Conservation (phyloP, 2,888 invertebrate species). For the Drosophila kanekoi region DNA sequence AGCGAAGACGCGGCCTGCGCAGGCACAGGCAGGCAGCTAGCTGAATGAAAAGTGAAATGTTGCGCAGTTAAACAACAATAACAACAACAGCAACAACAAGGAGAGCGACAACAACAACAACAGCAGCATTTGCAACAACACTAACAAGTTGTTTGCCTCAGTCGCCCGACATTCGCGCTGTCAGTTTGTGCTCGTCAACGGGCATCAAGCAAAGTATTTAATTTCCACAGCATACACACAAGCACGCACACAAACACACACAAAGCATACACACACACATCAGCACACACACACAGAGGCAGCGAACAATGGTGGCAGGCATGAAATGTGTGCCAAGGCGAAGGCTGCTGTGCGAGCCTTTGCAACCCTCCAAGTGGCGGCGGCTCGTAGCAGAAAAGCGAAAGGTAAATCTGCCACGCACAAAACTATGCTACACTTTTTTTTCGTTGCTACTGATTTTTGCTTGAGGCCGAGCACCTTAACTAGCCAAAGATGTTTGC, state of each 20-base stretch:
- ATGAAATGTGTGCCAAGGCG: slow-evolving; percentile 79
- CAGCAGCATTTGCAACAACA: slow-evolving; percentile 14
- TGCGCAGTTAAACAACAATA: slow-evolving; percentile 44
- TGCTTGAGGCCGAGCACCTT: background rate
- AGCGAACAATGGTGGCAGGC: slow-evolving; percentile 41
- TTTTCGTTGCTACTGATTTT: slow-evolving; percentile 7
- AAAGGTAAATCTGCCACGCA: slow-evolving; percentile 52
- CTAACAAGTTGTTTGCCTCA: slow-evolving; percentile 69
- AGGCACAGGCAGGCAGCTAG: slow-evolving; percentile 23
- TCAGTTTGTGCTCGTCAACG: slow-evolving; percentile 29
- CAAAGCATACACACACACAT: slow-evolving; percentile 7
- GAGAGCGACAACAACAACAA: slow-evolving; percentile 16
- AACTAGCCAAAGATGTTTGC: background rate
- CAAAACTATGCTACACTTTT: slow-evolving; percentile 58
- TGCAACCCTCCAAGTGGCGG: slow-evolving; percentile 3
- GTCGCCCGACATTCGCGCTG: slow-evolving; percentile 29
- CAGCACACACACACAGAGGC: background rate
- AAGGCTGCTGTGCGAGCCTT: slow-evolving; percentile 63
- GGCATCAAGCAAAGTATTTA: slow-evolving; percentile 75
- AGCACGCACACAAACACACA: slow-evolving; percentile 15
- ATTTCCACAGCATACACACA: slow-evolving; percentile 65
- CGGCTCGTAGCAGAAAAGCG: slow-evolving; percentile 29
- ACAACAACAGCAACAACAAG: slow-evolving; percentile 1
- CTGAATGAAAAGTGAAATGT: slow-evolving; percentile 66
- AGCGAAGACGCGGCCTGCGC: background rate